Evolutionary conservation across 2,888 invertebrate genomes (phyloP).

Genomic region (Nymphalis urticae): DNA sequence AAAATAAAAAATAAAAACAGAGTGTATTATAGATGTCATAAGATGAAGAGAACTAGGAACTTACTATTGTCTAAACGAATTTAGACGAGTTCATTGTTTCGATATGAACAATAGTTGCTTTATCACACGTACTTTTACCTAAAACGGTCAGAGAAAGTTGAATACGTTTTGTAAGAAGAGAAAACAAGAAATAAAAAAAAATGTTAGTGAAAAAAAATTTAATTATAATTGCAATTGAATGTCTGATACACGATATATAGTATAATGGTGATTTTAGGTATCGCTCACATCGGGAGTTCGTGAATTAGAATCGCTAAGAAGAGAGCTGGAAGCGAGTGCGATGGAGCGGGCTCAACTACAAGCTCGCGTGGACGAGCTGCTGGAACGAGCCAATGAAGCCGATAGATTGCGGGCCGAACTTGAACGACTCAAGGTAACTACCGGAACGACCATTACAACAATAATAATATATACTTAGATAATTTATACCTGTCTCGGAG

Average conservation of each 20-base stretch:
- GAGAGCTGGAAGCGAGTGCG: conserved; percentile 83
- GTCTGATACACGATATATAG: neutral
- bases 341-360: conserved; percentile 85
- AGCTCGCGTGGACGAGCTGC: conserved; percentile 82
- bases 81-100: conserved; percentile 5
- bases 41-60: too few species aligned
- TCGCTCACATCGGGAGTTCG: conserved; percentile 76
- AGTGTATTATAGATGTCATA: neutral
- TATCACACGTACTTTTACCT: conserved; percentile 16
- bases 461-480: too few species aligned
- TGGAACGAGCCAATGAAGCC: conserved; percentile 85
- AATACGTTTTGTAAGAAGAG: neutral
- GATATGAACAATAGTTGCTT: conserved; percentile 16
- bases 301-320: conserved; percentile 84
- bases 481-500: too few species aligned
- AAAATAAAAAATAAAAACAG: too few species aligned
- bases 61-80: neutral
- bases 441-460: neutral
- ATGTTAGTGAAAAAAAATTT: neutral
- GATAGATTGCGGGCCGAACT: conserved; percentile 85
- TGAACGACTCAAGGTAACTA: conserved; percentile 84
- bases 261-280: conserved; percentile 44
- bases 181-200: neutral
- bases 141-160: conserved; percentile 2
- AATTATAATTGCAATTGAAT: neutral